Conservation (phyloP, 2,888 invertebrate genomes). For the Ormyrus labotus region DNA sequence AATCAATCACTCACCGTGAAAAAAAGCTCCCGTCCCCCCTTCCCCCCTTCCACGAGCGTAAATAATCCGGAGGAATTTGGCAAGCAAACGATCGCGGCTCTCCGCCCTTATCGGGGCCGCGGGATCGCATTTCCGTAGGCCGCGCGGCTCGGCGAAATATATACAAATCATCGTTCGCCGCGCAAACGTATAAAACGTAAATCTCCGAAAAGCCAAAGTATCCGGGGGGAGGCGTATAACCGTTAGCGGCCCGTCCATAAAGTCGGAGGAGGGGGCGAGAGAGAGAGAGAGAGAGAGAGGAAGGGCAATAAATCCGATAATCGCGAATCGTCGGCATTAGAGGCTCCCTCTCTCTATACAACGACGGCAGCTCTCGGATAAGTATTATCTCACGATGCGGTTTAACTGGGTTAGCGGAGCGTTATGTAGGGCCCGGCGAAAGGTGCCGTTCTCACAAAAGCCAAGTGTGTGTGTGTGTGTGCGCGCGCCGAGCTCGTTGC, state of each 20-base stretch:
- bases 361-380: conserved; percentile 6
- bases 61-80: too few relatives aligned
- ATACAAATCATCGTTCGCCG: neutral
- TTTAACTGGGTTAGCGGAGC: conserved; percentile 52
- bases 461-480: too few relatives aligned
- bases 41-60: too few relatives aligned
- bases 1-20: too few relatives aligned
- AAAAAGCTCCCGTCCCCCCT: too few relatives aligned
- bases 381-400: conserved; percentile 43
- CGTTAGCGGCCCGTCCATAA: neutral
- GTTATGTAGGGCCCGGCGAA: conserved; percentile 43
- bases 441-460: conserved; percentile 56
- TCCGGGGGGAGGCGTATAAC: neutral
- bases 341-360: neutral
- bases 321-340: conserved; percentile 31
- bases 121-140: too few relatives aligned
- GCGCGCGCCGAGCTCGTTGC: neutral
- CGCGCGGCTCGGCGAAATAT: too few relatives aligned
- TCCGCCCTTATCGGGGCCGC: too few relatives aligned
- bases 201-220: neutral
- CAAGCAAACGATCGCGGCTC: too few relatives aligned
- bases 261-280: too few relatives aligned
- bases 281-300: too few relatives aligned
- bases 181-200: conserved; percentile 8
- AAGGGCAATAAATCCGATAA: conserved; percentile 41